Conservation (phyloP, 2,797 vertebrate species). For the Poeciliopsis turneri region DNA sequence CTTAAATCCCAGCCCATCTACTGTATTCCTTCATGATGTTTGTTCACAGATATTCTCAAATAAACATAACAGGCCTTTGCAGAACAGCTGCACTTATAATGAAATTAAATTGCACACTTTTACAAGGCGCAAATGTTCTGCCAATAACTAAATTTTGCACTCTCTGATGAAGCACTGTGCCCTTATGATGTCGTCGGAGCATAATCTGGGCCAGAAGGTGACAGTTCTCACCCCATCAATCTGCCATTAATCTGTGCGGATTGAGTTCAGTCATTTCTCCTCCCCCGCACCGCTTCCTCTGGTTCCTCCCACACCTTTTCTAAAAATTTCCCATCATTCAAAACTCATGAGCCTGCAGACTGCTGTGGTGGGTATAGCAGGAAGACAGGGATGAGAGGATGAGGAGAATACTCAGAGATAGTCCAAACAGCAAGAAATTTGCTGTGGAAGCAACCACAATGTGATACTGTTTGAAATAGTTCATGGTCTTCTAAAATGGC, state of each 20-base stretch:
- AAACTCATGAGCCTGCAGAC: slow-evolving; percentile 32
- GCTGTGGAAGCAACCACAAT: slow-evolving; percentile 3
- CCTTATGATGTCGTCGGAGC: slow-evolving; percentile 35
- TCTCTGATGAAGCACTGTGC: slow-evolving; percentile 21
- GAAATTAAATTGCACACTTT: neutral
- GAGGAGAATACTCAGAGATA: slow-evolving; percentile 34
- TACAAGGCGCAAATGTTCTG: slow-evolving; percentile 17
- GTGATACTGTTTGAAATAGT: neutral
- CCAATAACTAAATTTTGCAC: slow-evolving; percentile 12
- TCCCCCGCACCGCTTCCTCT: slow-evolving; percentile 26
- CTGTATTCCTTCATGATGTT: neutral
- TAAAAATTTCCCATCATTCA: slow-evolving; percentile 47
- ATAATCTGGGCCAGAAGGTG: slow-evolving; percentile 57
- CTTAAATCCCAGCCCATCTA: neutral
- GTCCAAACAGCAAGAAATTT: slow-evolving; percentile 7
- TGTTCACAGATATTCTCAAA: neutral
- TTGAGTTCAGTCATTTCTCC: slow-evolving; percentile 43
- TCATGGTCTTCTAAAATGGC: neutral
- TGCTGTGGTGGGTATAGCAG: slow-evolving; percentile 35
- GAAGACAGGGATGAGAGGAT: slow-evolving; percentile 52
- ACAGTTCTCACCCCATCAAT: slow-evolving; percentile 42
- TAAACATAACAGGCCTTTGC: neutral
- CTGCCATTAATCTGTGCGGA: slow-evolving; percentile 62
- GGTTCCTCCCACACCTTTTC: slow-evolving; percentile 46
- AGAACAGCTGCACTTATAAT: neutral